Base-by-base conservation (phyloP, 2,888 invertebrate species). In the Spisula solida region DNA sequence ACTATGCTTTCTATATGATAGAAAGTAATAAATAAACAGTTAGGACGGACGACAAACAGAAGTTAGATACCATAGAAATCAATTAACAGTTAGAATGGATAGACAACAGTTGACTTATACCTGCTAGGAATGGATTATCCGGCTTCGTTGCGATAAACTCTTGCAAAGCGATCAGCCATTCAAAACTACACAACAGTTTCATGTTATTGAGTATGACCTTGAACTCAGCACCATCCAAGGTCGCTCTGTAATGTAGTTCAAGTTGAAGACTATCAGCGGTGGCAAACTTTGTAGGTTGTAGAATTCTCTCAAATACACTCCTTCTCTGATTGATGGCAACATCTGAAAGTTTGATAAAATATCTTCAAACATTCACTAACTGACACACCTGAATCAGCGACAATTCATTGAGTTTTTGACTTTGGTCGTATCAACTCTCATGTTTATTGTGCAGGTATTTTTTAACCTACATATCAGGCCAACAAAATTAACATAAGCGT, bases 201-300 rank as follows among this genome's bases (percentile, higher is more conserved):
- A 99, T 99, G 96, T 99, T 99, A 97, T 99, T 99, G 85, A 99
- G 97, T 80, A 99, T 97, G 91, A 99, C 98, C 1, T 99, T 99
- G 95, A 98, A 98, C 93, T 98, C 98, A 0, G 98, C 97, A 31
- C 97, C 97, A 85, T 96, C 94, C 98, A 98, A 81, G 96, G 97
- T 85, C 97, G 97, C 96, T 97, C 97, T 93, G 93, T 96, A 97
- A 93, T 97, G 97, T 55, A 97, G 95, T 94, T 97, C 97, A 90
- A 97, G 96, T 95, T 97, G 97, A 20, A 97, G 94, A 25, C 94
- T 93, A n/a, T 92, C 90, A 18, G 87, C 85, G 6, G 91, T 90
- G 4, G 90, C 88, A 29, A 86, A 85, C 48, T 88, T 91, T 10
- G 91, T 87, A 0, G 96, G 95, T 96, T 98, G 98, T 88, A 99